Conservation (phyloP, 2,797 vertebrate species). For the Xiphorhynchus erythropygius region DNA sequence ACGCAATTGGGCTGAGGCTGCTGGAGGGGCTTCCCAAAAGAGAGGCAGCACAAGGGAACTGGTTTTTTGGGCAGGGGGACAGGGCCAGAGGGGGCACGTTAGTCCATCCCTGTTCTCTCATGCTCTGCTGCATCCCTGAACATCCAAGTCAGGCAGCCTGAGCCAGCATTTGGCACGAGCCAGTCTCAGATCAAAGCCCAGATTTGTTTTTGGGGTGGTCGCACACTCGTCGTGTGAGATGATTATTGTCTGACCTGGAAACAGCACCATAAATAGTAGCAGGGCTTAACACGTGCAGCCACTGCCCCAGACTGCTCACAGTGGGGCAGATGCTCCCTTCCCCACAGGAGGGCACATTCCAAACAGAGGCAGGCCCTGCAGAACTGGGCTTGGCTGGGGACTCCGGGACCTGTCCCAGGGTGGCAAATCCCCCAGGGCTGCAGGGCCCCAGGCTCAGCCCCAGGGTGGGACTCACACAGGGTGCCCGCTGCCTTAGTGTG, state of each 20-base stretch:
- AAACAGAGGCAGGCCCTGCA: too few species aligned
- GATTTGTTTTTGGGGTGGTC: neutral
- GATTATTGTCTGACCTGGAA: neutral
- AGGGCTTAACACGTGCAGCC: neutral
- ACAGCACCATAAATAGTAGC: neutral
- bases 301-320: neutral
- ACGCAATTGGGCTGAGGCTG: neutral
- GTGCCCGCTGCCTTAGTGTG: neutral
- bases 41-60: neutral
- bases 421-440: neutral
- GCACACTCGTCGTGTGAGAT: neutral
- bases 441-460: neutral
- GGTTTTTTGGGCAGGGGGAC: neutral
- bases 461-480: accelerated
- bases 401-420: neutral
- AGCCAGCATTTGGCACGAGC: neutral
- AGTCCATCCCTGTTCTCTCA: neutral
- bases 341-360: neutral
- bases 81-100: neutral
- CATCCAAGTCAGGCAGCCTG: neutral
- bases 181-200: neutral
- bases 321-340: neutral
- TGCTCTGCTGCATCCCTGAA: neutral
- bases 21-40: neutral
- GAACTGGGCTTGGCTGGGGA: neutral